These are phyloP conservation scores for Hylaeus anthracinus DNA, from an alignment of 1,140 invertebrate species.

Conservation along the genomic window DNA sequence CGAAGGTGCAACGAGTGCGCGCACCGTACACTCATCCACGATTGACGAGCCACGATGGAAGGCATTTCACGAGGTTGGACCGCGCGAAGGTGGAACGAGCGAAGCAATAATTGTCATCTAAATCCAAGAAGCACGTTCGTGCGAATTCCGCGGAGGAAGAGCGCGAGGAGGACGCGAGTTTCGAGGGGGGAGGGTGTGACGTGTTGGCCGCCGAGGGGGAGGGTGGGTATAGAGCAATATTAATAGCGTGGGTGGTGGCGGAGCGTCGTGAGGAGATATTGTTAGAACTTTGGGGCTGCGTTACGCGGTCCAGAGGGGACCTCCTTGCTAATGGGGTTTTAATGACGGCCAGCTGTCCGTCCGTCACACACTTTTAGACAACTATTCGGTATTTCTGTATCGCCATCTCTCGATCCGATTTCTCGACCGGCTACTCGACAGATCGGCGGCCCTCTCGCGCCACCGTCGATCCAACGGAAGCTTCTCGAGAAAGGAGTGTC, in stretches of 20 bases:
- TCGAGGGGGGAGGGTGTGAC: not conserved
- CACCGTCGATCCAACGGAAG: not conserved
- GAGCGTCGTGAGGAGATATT: slow-evolving; percentile 75
- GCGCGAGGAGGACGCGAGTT: not conserved
- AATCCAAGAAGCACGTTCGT: slow-evolving; percentile 39
- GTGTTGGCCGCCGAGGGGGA: slow-evolving; percentile 42
- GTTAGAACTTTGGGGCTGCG: slow-evolving; percentile 76
- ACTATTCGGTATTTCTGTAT: slow-evolving; percentile 70
- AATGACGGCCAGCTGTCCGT: slow-evolving; percentile 81
- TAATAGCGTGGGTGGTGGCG: slow-evolving; percentile 78
- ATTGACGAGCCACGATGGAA: not conserved
- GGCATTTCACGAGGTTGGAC: not conserved
- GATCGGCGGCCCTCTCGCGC: slow-evolving; percentile 24
- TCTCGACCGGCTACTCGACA: slow-evolving; percentile 9
- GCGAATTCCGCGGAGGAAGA: slow-evolving; percentile 7
- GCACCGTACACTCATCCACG: not conserved
- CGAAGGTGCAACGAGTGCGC: too few species aligned
- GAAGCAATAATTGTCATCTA: slow-evolving; percentile 54
- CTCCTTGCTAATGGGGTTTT: slow-evolving; percentile 80
- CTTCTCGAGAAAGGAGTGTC: not conserved
- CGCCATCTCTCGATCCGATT: slow-evolving; percentile 65
- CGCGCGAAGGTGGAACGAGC: not conserved
- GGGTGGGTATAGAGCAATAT: slow-evolving; percentile 70
- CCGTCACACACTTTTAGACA: slow-evolving; percentile 77
- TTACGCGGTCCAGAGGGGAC: slow-evolving; percentile 66